Evolutionary conservation across 1,140 invertebrate genomes (phyloP), one percentile per base, ranked within the genome.

Genomic region (Nomia melanderi): DNA sequence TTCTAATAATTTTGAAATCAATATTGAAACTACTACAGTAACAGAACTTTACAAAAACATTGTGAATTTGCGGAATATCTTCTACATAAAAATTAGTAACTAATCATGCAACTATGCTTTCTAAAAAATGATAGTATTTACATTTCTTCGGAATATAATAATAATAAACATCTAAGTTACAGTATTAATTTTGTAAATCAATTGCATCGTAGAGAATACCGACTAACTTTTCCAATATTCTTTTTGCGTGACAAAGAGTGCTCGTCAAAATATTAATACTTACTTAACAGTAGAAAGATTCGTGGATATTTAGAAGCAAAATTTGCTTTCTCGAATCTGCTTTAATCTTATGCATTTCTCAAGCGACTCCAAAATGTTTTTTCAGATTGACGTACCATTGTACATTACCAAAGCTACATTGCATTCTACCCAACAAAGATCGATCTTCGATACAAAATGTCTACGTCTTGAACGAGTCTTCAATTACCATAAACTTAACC

Each of bases 371-470:
- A 27, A 29, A 29, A 14, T 27, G 0, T 25, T n/a, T 69, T n/a
- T 74, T 59, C 25, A 0, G 23, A 25, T 53, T 67, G 27, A n/a
- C 27, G 33, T 57, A 66, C n/a, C n/a, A 56, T 47, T 23, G 39
- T n/a, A 31, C 60, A 56, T 75, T 67, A 47, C n/a, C 23, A 44
- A 57, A 57, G 33, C 57, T 56, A 39, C 31, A 69, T 57, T 67
- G 73, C 12, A 36, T 66, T 27, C 36, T 57, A 36, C 39, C 3
- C 25, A 44, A 25, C 65, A 47, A 60, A 31, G 50, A 76, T 76
- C 73, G 73, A 76, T 69, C 64, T 69, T 76, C 73, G 54, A 76
- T 76, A 76, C 27, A 76, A 76, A 76, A 76, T 76, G 47, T 57
- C 65, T 69, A 59, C 25, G 54, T 29, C 64, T 69, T 76, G 73